These are phyloP conservation scores for Synanthedon formicaeformis DNA, from an alignment of 2,888 invertebrate genomes.

Conservation along the genomic window DNA sequence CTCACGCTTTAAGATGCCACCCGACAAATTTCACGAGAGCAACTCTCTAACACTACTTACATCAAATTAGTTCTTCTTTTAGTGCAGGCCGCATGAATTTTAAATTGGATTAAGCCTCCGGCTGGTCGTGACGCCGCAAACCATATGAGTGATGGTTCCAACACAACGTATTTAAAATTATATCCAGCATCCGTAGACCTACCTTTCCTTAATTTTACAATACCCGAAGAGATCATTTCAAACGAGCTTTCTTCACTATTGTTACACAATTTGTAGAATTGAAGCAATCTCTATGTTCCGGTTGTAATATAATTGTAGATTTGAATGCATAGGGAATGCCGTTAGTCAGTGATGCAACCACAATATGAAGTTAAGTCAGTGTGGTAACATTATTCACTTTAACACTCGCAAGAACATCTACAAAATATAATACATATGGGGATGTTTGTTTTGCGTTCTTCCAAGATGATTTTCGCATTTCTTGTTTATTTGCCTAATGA, in stretches of 20 bases:
- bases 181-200: conserved; percentile 18
- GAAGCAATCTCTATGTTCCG: conserved; percentile 57
- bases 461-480: too few species aligned
- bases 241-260: conserved; percentile 13
- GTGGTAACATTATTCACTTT: too few species aligned
- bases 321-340: conserved; percentile 15
- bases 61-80: not conserved
- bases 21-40: conserved; percentile 31
- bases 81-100: conserved; percentile 45
- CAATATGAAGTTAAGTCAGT: not conserved
- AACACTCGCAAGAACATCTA: too few species aligned
- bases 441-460: too few species aligned
- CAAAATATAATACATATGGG: too few species aligned
- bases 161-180: conserved; percentile 9
- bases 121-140: conserved; percentile 62
- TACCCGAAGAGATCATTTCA: conserved; percentile 1
- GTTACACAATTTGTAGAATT: conserved; percentile 53
- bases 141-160: conserved; percentile 54
- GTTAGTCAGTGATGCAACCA: conserved; percentile 37
- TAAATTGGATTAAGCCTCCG: conserved; percentile 60
- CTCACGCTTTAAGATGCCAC: conserved; percentile 46
- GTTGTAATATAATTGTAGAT: conserved; percentile 27
- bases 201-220: conserved; percentile 5
- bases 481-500: too few species aligned
- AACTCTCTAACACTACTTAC: not conserved